phyloP scores from a whole-genome alignment of 2,113 vertebrate genomes.

The Hippocampus comes region DNA sequence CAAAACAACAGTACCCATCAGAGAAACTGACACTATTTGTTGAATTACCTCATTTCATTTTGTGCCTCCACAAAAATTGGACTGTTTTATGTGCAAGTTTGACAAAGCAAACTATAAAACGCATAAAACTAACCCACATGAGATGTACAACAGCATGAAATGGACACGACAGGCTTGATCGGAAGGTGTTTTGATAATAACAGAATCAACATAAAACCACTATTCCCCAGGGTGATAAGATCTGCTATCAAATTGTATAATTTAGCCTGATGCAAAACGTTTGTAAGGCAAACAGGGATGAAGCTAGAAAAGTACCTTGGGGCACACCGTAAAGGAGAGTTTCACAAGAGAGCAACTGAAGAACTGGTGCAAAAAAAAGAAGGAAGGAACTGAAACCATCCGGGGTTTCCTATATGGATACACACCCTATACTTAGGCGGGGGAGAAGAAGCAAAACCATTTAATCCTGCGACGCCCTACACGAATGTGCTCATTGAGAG shows the following conservation, averaged over 20 bases:
- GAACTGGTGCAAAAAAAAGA: not conserved
- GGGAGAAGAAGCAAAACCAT: not conserved
- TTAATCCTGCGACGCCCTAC: not conserved
- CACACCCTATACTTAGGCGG: not conserved
- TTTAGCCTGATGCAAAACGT: not conserved
- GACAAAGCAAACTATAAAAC: not conserved
- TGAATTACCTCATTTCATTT: not conserved
- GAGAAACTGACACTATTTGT: not conserved
- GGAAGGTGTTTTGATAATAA: not conserved
- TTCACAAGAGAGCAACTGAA: not conserved
- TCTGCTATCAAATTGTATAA: not conserved
- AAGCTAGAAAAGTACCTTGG: slow-evolving; percentile 4
- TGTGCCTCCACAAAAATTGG: not conserved
- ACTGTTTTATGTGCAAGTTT: not conserved
- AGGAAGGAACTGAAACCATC: not conserved
- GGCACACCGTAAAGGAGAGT: slow-evolving; percentile 2
- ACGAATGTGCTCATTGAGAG: not conserved
- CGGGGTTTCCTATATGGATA: not conserved
- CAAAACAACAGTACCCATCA: not conserved
- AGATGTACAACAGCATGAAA: not conserved
- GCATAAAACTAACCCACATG: not conserved
- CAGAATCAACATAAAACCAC: not conserved
- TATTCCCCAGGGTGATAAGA: not conserved
- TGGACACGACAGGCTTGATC: not conserved
- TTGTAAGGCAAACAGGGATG: slow-evolving; percentile 3